These are phyloP conservation scores for Globicephala melas DNA, from an alignment of 2,113 vertebrate genomes.

Conservation along the genomic window DNA sequence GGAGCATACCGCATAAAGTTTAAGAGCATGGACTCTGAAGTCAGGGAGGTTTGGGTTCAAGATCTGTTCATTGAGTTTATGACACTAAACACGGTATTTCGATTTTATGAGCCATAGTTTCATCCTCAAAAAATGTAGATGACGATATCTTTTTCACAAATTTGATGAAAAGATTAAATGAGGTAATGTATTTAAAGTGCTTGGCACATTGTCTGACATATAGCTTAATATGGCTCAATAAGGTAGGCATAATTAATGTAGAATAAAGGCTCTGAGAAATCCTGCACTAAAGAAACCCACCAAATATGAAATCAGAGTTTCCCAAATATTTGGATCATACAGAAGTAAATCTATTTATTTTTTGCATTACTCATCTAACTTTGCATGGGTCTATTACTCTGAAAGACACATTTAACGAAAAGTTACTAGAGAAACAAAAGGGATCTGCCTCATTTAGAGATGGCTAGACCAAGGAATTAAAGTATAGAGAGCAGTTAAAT, in stretches of 20 bases:
- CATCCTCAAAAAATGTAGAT: not conserved
- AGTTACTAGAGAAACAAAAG: not conserved
- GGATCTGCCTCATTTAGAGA: not conserved
- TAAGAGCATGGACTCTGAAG: not conserved
- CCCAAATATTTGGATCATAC: not conserved
- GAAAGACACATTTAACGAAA: not conserved
- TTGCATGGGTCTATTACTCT: not conserved
- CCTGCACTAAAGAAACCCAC: not conserved
- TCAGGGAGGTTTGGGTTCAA: not conserved
- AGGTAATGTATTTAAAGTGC: not conserved
- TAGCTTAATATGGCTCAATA: not conserved
- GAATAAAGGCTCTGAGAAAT: conserved; percentile 23
- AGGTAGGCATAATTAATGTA: not conserved
- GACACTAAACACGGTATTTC: not conserved
- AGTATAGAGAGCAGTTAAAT: not conserved
- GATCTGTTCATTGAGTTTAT: not conserved
- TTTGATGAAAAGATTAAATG: not conserved
- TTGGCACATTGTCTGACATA: not conserved
- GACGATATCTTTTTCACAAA: not conserved
- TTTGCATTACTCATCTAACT: not conserved
- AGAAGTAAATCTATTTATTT: not conserved
- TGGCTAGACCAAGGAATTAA: not conserved
- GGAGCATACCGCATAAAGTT: not conserved
- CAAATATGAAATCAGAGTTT: not conserved
- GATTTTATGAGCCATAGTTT: not conserved